These are phyloP conservation scores for Champsocephalus gunnari DNA, from an alignment of 2,797 vertebrate species.

Conservation along the genomic window DNA sequence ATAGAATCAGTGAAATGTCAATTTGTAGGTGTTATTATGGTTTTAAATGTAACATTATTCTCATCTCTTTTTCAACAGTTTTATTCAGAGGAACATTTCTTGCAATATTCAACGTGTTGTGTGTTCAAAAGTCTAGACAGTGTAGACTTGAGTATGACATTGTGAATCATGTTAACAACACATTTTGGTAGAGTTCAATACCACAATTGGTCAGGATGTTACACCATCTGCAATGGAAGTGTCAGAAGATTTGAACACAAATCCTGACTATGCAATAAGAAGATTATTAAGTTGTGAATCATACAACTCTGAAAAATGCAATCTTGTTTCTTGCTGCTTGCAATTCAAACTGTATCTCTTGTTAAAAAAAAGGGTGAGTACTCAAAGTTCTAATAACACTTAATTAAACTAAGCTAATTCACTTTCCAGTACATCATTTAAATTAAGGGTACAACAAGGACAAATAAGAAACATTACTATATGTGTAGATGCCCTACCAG, in stretches of 20 bases:
- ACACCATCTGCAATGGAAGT: not conserved
- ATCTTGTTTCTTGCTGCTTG: not conserved
- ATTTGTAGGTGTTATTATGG: not conserved
- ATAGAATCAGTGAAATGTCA: not conserved
- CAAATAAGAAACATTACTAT: not conserved
- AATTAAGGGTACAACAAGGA: too few species aligned
- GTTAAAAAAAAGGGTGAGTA: not conserved
- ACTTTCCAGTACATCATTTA: too few species aligned
- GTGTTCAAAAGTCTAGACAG: not conserved
- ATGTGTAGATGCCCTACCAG: not conserved
- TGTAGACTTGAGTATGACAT: not conserved
- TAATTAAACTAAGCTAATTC: too few species aligned
- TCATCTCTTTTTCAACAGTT: slow-evolving; percentile 13
- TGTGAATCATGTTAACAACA: not conserved
- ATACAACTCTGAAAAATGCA: not conserved
- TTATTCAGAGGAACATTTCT: slow-evolving; percentile 15
- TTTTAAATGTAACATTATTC: not conserved
- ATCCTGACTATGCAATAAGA: too few species aligned
- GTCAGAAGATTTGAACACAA: too few species aligned
- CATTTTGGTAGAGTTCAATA: slow-evolving; percentile 37
- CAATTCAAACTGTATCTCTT: not conserved
- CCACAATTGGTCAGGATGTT: slow-evolving; percentile 14
- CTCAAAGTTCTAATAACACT: too few species aligned
- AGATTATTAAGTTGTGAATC: not conserved
- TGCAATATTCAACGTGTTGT: slow-evolving; percentile 18